Percentiles rank a stretch among this genome's conserved stretches.
phyloP scores from a whole-genome alignment of 2,888 invertebrate species.

The Helobdella robusta region DNA sequence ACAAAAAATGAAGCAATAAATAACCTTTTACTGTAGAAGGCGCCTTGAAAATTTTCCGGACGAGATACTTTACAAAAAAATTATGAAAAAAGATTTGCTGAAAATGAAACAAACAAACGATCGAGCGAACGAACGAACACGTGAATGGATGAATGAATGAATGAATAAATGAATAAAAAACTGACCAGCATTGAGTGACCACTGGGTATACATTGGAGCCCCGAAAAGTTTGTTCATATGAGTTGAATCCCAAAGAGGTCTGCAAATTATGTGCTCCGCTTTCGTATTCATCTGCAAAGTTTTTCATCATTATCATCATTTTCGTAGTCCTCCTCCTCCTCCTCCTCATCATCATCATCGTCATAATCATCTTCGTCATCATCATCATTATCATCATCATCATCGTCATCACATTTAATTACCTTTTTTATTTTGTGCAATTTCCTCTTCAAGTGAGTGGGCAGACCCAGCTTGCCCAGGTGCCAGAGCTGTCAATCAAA shows the following conservation, averaged over 20 bases:
- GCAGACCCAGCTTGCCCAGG: slow-evolving; percentile 1
- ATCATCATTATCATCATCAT: slow-evolving; percentile 21
- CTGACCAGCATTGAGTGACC: not conserved
- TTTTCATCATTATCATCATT: slow-evolving; percentile 11
- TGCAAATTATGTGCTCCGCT: not conserved
- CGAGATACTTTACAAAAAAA: no score
- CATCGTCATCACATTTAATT: slow-evolving; percentile 6
- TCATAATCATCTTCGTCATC: slow-evolving; percentile 18
- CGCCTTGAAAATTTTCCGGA: no score
- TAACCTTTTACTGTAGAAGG: no score
- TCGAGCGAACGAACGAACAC: no score
- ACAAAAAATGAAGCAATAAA: no score
- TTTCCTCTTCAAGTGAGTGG: slow-evolving; percentile 8
- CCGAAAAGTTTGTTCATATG: slow-evolving; percentile 15
- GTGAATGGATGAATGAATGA: no score
- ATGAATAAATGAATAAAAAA: not conserved
- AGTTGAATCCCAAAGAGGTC: slow-evolving; percentile 18
- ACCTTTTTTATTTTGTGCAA: slow-evolving; percentile 6
- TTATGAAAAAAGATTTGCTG: no score
- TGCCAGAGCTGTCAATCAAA: not conserved
- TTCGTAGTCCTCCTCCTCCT: not conserved
- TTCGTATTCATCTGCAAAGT: not conserved
- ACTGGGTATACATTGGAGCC: slow-evolving; percentile 19
- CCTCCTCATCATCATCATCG: not conserved
- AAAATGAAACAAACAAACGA: no score